These are phyloP conservation scores for Notoglanidium macrostoma DNA, from an alignment of 2,797 vertebrate genomes.

Conservation along the genomic window DNA sequence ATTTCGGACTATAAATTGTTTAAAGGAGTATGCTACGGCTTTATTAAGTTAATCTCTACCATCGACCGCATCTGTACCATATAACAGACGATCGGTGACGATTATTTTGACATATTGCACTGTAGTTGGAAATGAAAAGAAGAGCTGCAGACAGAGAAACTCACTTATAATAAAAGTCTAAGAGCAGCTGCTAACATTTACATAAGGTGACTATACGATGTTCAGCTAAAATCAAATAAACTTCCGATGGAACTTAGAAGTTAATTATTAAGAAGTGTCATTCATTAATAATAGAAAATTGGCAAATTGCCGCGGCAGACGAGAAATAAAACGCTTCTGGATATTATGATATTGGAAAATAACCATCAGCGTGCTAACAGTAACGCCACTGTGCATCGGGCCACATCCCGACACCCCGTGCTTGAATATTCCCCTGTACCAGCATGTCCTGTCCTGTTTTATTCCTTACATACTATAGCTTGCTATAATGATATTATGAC, in stretches of 20 bases:
- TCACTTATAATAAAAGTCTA: background rate
- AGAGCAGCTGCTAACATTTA: constrained; percentile 9
- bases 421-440: background rate
- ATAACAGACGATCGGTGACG: background rate
- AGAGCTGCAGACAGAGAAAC: background rate
- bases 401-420: background rate
- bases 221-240: background rate
- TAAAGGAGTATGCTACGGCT: background rate
- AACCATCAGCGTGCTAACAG: too few species aligned
- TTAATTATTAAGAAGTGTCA: background rate
- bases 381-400: background rate
- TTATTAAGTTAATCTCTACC: background rate
- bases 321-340: background rate
- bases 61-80: background rate
- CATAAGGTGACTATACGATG: background rate
- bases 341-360: background rate
- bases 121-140: background rate
- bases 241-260: background rate
- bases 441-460: background rate
- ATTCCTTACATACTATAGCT: constrained; percentile 35
- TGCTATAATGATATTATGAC: constrained; percentile 53
- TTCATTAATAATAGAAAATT: background rate
- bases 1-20: background rate
- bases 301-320: background rate
- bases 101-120: background rate